A percentile compares a stretch with the other conserved stretches of the same genome.
These are phyloP conservation scores for Napeogenes inachia DNA, from an alignment of 2,888 invertebrate genomes.

Conservation along the genomic window DNA sequence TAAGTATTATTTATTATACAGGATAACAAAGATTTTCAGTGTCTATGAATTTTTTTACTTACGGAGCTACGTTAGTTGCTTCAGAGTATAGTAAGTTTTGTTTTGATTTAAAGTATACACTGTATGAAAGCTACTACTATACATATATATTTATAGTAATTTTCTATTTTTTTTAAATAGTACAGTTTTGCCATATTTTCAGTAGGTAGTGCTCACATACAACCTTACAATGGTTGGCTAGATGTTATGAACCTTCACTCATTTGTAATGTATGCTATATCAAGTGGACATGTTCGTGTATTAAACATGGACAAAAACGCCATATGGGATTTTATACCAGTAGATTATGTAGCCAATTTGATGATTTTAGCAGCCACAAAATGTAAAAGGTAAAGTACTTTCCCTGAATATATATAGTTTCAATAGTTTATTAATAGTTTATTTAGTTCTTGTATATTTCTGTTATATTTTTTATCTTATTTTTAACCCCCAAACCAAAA, in stretches of 20 bases:
- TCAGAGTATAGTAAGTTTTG: no score
- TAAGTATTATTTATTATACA: slow-evolving; percentile 24
- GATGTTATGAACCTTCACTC: slow-evolving; percentile 93
- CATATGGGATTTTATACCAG: slow-evolving; percentile 86
- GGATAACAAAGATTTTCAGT: no score
- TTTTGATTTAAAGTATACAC: no score
- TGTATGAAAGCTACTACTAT: neutral
- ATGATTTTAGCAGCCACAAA: slow-evolving; percentile 83
- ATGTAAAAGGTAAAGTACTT: slow-evolving; percentile 30
- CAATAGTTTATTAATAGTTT: no score
- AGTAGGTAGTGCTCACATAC: slow-evolving; percentile 45
- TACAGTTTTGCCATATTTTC: neutral
- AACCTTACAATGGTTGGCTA: slow-evolving; percentile 90
- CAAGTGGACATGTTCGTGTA: slow-evolving; percentile 81
- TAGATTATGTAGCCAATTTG: slow-evolving; percentile 88
- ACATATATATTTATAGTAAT: slow-evolving; percentile 10
- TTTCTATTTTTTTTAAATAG: no score
- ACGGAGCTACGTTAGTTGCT: no score
- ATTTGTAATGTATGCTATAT: slow-evolving; percentile 80
- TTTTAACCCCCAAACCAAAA: no score
- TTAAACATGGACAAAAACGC: slow-evolving; percentile 83
- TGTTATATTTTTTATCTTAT: no score
- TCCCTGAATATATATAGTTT: no score
- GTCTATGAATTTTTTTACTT: no score
- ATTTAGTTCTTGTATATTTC: no score